These are phyloP conservation scores for Pteronura brasiliensis DNA, from an alignment of 2,113 vertebrate species.

Conservation along the genomic window DNA sequence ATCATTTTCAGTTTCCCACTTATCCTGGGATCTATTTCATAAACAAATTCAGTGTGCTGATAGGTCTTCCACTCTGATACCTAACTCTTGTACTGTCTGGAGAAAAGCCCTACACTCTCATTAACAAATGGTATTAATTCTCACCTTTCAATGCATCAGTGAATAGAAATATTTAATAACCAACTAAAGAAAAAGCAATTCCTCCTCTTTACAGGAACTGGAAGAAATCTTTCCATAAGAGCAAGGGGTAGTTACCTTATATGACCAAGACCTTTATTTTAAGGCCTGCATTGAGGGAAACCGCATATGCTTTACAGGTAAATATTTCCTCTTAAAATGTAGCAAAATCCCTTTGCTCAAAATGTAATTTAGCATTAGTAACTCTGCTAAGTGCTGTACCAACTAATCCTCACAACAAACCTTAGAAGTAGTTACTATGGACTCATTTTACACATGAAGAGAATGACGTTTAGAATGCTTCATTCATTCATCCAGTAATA, in stretches of 20 bases:
- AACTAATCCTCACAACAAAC: background rate
- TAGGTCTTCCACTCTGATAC: background rate
- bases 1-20: background rate
- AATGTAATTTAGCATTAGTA: background rate
- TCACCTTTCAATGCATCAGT: background rate
- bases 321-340: background rate
- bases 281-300: background rate
- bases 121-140: background rate
- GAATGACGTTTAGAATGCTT: background rate
- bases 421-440: background rate
- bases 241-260: background rate
- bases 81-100: background rate
- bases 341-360: background rate
- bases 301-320: background rate
- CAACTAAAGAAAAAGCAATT: background rate
- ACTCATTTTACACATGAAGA: background rate
- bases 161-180: background rate
- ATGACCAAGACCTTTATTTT: background rate
- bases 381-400: background rate
- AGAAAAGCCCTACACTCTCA: background rate
- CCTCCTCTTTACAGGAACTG: background rate
- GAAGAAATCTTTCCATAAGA: background rate
- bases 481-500: background rate
- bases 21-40: background rate
- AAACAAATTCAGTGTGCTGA: background rate